Evolutionary conservation across 1,140 invertebrate genomes (phyloP), one percentile per base, ranked within the genome.

Genomic region (Vanessa atalanta): DNA sequence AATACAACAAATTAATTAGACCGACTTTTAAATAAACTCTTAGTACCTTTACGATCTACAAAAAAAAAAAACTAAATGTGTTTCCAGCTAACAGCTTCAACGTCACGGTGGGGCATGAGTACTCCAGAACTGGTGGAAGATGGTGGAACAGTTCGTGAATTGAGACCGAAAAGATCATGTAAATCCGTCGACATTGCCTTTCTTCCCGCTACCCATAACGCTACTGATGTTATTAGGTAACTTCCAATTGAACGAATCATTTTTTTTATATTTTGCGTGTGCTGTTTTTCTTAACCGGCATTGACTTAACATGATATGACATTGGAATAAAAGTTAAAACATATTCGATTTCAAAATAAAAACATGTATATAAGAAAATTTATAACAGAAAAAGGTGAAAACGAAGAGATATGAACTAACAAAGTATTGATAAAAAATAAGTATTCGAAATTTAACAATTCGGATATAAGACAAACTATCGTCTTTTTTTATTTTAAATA

Each of bases 201-300:
- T 64, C 69, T 92, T 47, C 89, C 90, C 14, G 90, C 89, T 3
- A 79, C 79, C 7, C 87, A 92, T 60, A 88, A 92, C 60, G 77
- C 88, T 48, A 90, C 86, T 47, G 85, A 88, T 75, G 87, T 87
- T 26, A 90, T 92, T 15, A 88, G 85, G 90, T 91, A 80, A 73
- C 20, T 20, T 65, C 48, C 61, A 37, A 60, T 2, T n/a, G 4
- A 50, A 3, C 12, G 13, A 20, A 20, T 20, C n/a, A n/a, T 20
- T 20, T 20, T 20, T 20, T 20, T 20, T 20, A n/a, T n/a, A n/a
- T n/a, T n/a, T n/a, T 20, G 20, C 1, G 20, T 20, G 20, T 20
- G 20, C 20, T 20, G 20, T 20, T 20, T 20, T 0, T 20, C 20
- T 20, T 20, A 20, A 20, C 20, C 20, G 20, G 20, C 20, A 20